Conservation (phyloP, 2,888 invertebrate genomes). For the Chironomus tentans region DNA sequence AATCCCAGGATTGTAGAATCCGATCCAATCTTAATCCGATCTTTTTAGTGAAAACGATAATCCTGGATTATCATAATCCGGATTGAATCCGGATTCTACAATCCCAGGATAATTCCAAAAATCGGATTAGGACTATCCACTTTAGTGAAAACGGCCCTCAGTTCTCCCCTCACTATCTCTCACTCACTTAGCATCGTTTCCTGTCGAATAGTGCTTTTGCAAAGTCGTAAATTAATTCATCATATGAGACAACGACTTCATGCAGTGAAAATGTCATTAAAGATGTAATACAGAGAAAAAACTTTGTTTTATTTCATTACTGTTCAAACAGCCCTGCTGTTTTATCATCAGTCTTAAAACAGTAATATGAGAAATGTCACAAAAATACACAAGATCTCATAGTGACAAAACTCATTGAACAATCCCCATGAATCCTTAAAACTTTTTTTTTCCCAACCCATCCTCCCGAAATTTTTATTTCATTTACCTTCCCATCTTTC, state of each 20-base stretch:
- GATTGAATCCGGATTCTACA: too few species aligned
- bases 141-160: too few species aligned
- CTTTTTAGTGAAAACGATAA: too few species aligned
- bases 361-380: too few species aligned
- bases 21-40: too few species aligned
- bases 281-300: neutral
- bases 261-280: neutral
- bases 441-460: neutral
- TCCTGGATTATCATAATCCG: too few species aligned
- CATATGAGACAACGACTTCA: neutral
- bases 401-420: neutral
- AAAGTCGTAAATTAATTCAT: slow-evolving; percentile 16
- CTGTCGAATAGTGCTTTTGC: neutral
- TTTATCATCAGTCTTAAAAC: too few species aligned
- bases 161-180: neutral
- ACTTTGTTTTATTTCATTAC: neutral
- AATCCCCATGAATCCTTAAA: neutral
- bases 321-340: neutral
- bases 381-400: too few species aligned
- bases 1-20: too few species aligned
- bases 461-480: too few species aligned
- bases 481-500: neutral
- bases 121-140: too few species aligned
- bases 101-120: too few species aligned
- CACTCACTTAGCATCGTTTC: neutral